phyloP scores from a whole-genome alignment of 2,888 invertebrate genomes.

The Dorcus hopei region DNA sequence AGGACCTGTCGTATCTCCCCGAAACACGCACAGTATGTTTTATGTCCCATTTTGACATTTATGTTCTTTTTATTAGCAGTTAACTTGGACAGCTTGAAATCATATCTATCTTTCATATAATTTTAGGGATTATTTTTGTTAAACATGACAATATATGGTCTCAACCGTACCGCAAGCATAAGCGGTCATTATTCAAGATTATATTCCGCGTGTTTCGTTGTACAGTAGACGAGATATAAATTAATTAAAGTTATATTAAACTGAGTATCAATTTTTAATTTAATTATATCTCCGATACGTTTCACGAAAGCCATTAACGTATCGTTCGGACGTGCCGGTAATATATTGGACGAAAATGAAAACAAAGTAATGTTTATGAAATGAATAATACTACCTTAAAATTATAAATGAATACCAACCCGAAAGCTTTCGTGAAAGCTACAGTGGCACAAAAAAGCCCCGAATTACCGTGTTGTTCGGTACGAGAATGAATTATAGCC shows the following conservation, averaged over 20 bases:
- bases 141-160: not conserved
- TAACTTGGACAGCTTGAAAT: conserved; percentile 37
- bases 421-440: conserved; percentile 26
- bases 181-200: not conserved
- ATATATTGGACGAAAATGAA: conserved; percentile 3
- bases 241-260: not conserved
- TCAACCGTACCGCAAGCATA: not conserved
- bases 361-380: conserved; percentile 16
- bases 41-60: conserved; percentile 44
- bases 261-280: not conserved
- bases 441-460: conserved; percentile 36
- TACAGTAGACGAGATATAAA: no score
- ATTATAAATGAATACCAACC: conserved; percentile 7
- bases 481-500: conserved; percentile 45
- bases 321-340: conserved; percentile 3
- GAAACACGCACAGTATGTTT: conserved; percentile 46
- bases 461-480: conserved; percentile 37
- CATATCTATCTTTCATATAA: conserved; percentile 1
- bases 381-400: conserved; percentile 3
- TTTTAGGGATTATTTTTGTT: not conserved
- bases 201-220: no score
- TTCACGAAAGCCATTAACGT: conserved; percentile 8
- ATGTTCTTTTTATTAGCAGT: conserved; percentile 48
- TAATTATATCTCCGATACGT: not conserved
- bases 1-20: conserved; percentile 42